Conservation (phyloP, 2,888 invertebrate genomes). For the Rhingia rostrata region DNA sequence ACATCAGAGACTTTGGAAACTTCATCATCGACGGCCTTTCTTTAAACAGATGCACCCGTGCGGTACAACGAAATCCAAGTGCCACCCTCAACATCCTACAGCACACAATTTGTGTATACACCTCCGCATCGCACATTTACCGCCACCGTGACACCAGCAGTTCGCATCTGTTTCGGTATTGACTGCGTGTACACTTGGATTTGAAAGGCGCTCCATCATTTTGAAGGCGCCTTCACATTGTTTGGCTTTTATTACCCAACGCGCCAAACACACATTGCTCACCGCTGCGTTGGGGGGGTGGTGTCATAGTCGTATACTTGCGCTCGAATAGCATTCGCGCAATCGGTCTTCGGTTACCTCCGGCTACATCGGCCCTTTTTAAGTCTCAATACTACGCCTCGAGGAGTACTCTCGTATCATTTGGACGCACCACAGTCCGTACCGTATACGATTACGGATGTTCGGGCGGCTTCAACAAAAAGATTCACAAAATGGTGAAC, state of each 20-base stretch:
- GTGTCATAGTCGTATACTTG: constrained; percentile 30
- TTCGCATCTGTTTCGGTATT: constrained; percentile 17
- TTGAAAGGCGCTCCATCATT: constrained; percentile 51
- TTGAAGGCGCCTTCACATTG: constrained; percentile 62
- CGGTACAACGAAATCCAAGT: neutral
- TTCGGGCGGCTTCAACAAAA: constrained; percentile 17
- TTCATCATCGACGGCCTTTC: constrained; percentile 22
- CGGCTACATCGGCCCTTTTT: constrained; percentile 51
- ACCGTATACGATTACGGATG: constrained; percentile 63
- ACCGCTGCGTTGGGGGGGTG: neutral
- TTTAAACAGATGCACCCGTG: constrained; percentile 30
- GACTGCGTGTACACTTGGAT: constrained; percentile 6
- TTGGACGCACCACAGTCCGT: neutral
- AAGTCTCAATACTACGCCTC: constrained; percentile 45
- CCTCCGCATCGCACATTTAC: neutral
- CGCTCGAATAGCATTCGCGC: constrained; percentile 36
- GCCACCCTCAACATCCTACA: constrained; percentile 31
- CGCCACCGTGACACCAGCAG: neutral
- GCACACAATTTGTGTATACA: constrained; percentile 21
- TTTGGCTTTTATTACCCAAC: constrained; percentile 45
- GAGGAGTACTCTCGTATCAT: neutral
- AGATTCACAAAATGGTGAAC: constrained; percentile 10
- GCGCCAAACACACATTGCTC: neutral
- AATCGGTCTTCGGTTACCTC: constrained; percentile 50
- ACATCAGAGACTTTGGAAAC: neutral